Conservation (phyloP, 2,797 vertebrate species). For the Aulostomus chinensis region DNA sequence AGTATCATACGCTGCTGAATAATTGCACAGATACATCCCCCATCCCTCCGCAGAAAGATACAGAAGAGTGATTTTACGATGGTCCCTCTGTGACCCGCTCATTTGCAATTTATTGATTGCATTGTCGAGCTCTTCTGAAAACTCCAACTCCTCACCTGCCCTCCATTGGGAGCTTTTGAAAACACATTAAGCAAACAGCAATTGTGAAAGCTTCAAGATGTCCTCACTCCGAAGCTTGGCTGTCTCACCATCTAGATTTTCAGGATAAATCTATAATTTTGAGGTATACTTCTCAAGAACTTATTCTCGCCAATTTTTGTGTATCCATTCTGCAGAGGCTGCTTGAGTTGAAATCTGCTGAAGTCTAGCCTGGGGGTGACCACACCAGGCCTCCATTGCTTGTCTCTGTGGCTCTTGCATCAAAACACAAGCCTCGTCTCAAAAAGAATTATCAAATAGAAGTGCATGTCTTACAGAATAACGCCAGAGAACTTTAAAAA, state of each 20-base stretch:
- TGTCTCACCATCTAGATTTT: slow-evolving; percentile 7
- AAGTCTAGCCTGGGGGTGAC: slow-evolving; percentile 44
- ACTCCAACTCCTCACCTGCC: slow-evolving; percentile 14
- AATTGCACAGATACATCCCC: slow-evolving; percentile 8
- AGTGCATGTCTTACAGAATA: slow-evolving; percentile 51
- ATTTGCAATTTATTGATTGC: slow-evolving; percentile 51
- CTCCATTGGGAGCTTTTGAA: slow-evolving; percentile 25
- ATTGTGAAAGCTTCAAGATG: slow-evolving; percentile 25
- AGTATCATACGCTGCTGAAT: slow-evolving; percentile 16
- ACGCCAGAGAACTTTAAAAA: slow-evolving; percentile 29
- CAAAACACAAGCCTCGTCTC: slow-evolving; percentile 46
- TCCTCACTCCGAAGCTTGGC: too few species aligned
- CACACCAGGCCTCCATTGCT: slow-evolving; percentile 13
- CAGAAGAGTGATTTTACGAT: slow-evolving; percentile 38
- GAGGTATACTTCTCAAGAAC: slow-evolving; percentile 56
- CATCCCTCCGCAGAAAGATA: slow-evolving; percentile 29
- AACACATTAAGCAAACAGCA: slow-evolving; percentile 40
- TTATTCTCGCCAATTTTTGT: slow-evolving; percentile 4
- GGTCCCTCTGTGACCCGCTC: slow-evolving; percentile 33
- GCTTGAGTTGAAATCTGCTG: slow-evolving; percentile 45
- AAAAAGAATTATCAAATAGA: slow-evolving; percentile 58
- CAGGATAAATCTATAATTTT: slow-evolving; percentile 39
- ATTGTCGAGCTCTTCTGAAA: slow-evolving; percentile 16
- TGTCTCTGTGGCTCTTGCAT: slow-evolving; percentile 43
- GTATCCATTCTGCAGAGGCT: slow-evolving; percentile 20